Evolutionary conservation across 2,113 vertebrate species (phyloP), one percentile per base, ranked within the genome.

Genomic region (Menidia beryllina): DNA sequence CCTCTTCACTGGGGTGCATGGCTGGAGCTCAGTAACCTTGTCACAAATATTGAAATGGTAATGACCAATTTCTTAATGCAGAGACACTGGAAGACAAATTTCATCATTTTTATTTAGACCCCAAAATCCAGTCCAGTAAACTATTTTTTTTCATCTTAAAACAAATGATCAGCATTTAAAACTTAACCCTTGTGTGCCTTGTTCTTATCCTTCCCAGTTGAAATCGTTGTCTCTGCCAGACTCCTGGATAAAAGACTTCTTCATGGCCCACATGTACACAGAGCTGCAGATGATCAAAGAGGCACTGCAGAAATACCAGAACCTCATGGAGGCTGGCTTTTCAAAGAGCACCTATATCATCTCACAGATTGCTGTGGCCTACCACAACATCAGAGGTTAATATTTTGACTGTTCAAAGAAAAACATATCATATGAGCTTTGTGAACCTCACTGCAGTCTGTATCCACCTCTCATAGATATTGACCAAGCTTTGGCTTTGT

Each of bases 21-120:
- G 98, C 90, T 98, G 74, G 98, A 99, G 81, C 96, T 99, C 41
- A 98, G 97, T 87, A 98, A 98, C 90, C 94, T 99, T 55, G 96
- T 99, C 89, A 98, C 96, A 59, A 98, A 98, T 91, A 98, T 96
- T 86, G 97, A 99, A 86, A 99, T 98, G 98, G 98, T 99, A 95
- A 91, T 5, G 38, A 6, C 3, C 7, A 34, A 65, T 51, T 7
- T 61, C 20, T 71, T 72, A 39, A 6, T 17, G 47, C 7, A 12
- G 39, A 14, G 39, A 41, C 13, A 15, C 39, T 17, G 14, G n/a
- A n/a, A n/a, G n/a, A n/a, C n/a, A n/a, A n/a, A n/a, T n/a, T n/a
- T n/a, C n/a, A n/a, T n/a, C n/a, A n/a, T n/a, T n/a, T n/a, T n/a
- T n/a, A n/a, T n/a, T n/a, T n/a, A n/a, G n/a, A n/a, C n/a, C n/a